These are phyloP conservation scores for Lepidurus arcticus DNA, from an alignment of 1,140 invertebrate genomes.

Conservation along the genomic window DNA sequence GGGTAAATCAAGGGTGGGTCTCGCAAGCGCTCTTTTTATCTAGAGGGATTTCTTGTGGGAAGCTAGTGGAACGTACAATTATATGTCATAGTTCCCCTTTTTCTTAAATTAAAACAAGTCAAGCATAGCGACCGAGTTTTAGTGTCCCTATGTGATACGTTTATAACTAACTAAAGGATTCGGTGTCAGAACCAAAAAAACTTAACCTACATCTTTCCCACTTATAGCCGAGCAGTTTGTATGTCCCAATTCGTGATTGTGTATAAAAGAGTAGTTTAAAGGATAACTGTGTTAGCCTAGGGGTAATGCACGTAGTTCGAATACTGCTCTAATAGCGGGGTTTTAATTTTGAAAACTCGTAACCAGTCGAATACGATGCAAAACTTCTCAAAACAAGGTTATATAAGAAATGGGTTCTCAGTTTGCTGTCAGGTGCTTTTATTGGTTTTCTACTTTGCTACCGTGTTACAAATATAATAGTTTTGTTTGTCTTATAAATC, in stretches of 20 bases:
- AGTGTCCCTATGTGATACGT: neutral
- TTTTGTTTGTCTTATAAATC: neutral
- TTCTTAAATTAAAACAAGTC: neutral
- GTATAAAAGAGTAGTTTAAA: too few relatives aligned
- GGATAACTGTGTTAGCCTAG: too few relatives aligned
- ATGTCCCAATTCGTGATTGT: too few relatives aligned
- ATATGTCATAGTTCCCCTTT: neutral
- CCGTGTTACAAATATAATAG: neutral
- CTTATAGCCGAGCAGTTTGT: too few relatives aligned
- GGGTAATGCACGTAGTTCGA: too few relatives aligned
- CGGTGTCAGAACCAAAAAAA: too few relatives aligned
- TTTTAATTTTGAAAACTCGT: too few relatives aligned
- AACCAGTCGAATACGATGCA: too few relatives aligned
- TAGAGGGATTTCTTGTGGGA: neutral
- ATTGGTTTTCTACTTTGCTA: neutral
- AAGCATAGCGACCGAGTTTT: neutral
- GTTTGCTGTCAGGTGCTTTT: slow-evolving; percentile 2
- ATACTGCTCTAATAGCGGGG: too few relatives aligned
- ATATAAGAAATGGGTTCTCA: neutral
- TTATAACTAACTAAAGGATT: too few relatives aligned
- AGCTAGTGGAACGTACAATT: neutral
- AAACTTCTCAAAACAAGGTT: neutral
- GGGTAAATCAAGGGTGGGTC: slow-evolving; percentile 21
- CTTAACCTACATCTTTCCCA: too few relatives aligned
- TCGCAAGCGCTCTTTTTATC: neutral